Evolutionary conservation across 2,113 vertebrate genomes (phyloP), one percentile per base, ranked within the genome.

Genomic region (Salminus brasiliensis): DNA sequence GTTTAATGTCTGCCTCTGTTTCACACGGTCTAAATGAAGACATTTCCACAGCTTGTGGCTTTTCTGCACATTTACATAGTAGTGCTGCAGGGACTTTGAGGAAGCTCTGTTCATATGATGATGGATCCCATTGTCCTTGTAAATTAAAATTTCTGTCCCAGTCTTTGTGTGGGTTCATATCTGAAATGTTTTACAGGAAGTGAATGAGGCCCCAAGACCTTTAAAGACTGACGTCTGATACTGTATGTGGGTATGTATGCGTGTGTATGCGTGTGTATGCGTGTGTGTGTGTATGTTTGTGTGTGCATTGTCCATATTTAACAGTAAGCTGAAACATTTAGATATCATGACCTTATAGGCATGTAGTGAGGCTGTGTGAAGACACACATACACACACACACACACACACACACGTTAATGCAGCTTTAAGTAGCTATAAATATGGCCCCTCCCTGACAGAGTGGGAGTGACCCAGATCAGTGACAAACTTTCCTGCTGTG

Each of bases 381-480:
- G 49, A 32, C 36, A 5, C 29, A 74, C 71, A 27, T 27, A 70
- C 67, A 27, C 67, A 49, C 25, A 47, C 21, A 68, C 65, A 68
- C 49, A 16, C 36, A 60, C 11, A 43, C 66, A 71, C 21, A 73
- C 67, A 34, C 66, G 11, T 43, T 39, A 74, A 63, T 21, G 7
- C 59, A 39, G 65, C 67, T 66, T 79, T 66, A 82, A 52, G 29
- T 49, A 71, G 45, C 43, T 78, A 69, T 68, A 82, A 76, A 70
- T 77, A 55, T 41, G n/a, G 47, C 66, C 80, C 67, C 52, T 72
- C 47, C 25, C 30, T 43, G 25, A 52, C 57, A 30, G 60, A 76
- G 73, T 65, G 74, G 60, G 67, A 67, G 69, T 77, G 53, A 84
- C 74, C 78, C 71, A 49, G n/a, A 77, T 84, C 69, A 77, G 41